Conservation (phyloP, 2,888 invertebrate genomes). For the Halictus ligatus region DNA sequence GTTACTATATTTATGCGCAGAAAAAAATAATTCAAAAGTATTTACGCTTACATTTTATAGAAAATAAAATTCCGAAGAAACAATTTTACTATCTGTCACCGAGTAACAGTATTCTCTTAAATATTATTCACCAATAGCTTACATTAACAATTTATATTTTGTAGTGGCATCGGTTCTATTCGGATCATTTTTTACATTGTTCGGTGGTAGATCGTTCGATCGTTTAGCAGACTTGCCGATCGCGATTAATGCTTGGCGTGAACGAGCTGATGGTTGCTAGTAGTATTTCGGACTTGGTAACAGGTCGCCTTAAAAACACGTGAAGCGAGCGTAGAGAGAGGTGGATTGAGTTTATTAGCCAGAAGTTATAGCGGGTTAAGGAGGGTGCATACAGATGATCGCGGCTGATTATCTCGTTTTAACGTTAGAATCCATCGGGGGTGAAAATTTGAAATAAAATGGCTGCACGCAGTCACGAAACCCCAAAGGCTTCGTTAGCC, state of each 20-base stretch:
- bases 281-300: not conserved
- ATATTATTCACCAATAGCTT: not conserved
- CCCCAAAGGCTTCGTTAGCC: slow-evolving; percentile 20
- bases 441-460: slow-evolving; percentile 53
- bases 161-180: not conserved
- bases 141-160: not conserved
- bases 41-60: not conserved
- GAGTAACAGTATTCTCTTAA: not conserved
- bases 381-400: slow-evolving; percentile 42
- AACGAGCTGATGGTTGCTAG: not conserved
- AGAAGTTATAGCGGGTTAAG: slow-evolving; percentile 34
- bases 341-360: slow-evolving; percentile 31
- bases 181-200: not conserved
- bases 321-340: slow-evolving; percentile 2
- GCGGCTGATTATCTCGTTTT: slow-evolving; percentile 41
- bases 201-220: not conserved
- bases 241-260: not conserved
- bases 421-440: slow-evolving; percentile 46
- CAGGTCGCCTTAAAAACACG: not conserved
- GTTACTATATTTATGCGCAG: not conserved
- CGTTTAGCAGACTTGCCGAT: not conserved
- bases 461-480: slow-evolving; percentile 36
- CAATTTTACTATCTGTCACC: no score
- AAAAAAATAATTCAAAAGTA: not conserved
- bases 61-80: not conserved